Evolutionary conservation across 2,888 invertebrate genomes (phyloP).

Genomic region (Malthinus flaveolus): DNA sequence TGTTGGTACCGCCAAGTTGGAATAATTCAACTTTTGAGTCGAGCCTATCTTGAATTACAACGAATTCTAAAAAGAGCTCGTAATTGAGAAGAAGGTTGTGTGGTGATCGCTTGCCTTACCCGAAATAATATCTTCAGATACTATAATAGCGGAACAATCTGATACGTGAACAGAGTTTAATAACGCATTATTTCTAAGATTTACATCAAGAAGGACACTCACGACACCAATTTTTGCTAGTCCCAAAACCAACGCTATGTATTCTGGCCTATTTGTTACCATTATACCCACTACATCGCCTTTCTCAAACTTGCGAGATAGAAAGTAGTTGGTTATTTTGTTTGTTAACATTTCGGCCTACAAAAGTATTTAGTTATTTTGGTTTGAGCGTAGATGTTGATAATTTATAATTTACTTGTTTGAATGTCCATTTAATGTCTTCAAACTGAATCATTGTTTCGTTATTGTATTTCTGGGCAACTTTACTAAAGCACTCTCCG

Average conservation of each 20-base stretch:
- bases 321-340: constrained; percentile 17
- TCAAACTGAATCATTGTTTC: constrained; percentile 17
- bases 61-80: constrained; percentile 15
- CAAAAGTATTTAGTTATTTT: neutral
- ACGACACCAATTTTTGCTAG: constrained; percentile 78
- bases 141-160: constrained; percentile 77
- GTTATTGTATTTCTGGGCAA: neutral
- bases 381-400: neutral
- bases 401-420: constrained; percentile 9
- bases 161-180: constrained; percentile 79
- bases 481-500: constrained; percentile 7
- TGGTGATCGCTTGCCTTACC: neutral
- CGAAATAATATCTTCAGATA: constrained; percentile 59
- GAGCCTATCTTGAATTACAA: constrained; percentile 9
- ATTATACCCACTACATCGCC: constrained; percentile 86
- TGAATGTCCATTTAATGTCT: constrained; percentile 13
- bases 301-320: constrained; percentile 14
- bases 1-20: constrained; percentile 17
- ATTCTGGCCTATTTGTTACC: constrained; percentile 84
- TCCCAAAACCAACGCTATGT: constrained; percentile 83
- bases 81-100: neutral
- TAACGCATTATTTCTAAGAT: constrained; percentile 75
- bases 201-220: constrained; percentile 84
- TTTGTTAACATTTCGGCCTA: constrained; percentile 15
- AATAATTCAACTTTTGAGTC: constrained; percentile 13